Conservation (phyloP, 2,797 vertebrate species). For the Pantherophis alleghaniensis region DNA sequence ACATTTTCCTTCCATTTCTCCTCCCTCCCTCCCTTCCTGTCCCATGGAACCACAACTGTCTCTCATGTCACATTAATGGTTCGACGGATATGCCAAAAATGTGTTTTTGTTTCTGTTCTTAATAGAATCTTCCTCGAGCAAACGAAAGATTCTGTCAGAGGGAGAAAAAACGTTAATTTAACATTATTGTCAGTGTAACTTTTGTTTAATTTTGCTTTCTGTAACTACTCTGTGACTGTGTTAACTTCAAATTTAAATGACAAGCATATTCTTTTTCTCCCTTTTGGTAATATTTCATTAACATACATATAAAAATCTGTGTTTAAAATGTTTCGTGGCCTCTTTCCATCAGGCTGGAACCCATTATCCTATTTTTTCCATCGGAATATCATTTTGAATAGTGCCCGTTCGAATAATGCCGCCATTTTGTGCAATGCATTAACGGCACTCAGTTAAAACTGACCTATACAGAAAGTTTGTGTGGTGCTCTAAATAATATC, state of each 20-base stretch:
- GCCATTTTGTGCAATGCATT: background rate
- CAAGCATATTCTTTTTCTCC: background rate
- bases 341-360: background rate
- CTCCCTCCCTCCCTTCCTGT: no score
- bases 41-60: background rate
- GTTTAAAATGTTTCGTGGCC: background rate
- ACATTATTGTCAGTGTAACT: background rate
- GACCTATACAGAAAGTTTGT: no score
- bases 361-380: background rate
- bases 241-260: background rate
- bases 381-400: background rate
- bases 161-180: no score
- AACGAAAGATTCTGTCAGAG: no score
- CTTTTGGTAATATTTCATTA: background rate
- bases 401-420: background rate
- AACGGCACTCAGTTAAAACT: background rate
- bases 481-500: background rate
- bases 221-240: background rate
- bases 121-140: no score
- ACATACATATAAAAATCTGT: background rate
- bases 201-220: background rate
- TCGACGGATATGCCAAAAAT: no score
- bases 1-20: no score
- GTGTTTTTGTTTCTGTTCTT: no score
- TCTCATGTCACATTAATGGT: no score